Percentiles rank a stretch among this genome's conserved stretches.
Conservation (phyloP, 2,113 vertebrate genomes). For the Tautogolabrus adspersus region DNA sequence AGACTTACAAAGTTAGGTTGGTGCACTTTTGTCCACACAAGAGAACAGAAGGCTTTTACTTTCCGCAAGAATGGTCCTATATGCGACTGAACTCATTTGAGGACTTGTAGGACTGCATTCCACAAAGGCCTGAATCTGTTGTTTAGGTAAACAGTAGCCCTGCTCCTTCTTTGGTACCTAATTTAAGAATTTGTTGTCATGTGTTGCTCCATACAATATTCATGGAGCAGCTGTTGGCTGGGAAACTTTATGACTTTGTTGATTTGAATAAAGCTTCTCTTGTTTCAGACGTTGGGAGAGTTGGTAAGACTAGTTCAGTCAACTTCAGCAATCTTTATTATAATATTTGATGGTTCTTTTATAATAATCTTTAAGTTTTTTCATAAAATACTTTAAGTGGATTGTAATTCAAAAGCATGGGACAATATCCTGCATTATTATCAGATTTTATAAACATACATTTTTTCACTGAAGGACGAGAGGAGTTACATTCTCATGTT, state of each 20-base stretch:
- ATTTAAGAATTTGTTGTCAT: not conserved
- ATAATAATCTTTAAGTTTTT: not conserved
- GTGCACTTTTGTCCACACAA: constrained; percentile 15
- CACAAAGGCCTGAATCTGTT: not conserved
- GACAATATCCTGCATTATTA: not conserved
- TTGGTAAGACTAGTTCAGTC: not conserved
- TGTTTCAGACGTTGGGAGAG: constrained; percentile 7
- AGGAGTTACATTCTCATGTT: not conserved
- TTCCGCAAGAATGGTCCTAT: not conserved
- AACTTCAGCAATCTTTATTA: not conserved
- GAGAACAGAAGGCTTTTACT: constrained; percentile 23
- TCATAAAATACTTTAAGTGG: not conserved
- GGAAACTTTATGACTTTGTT: constrained; percentile 10
- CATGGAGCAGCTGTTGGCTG: constrained; percentile 9
- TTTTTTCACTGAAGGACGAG: not conserved
- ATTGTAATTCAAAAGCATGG: not conserved
- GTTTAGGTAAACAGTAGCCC: not conserved
- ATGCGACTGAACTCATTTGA: constrained; percentile 7
- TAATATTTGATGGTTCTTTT: not conserved
- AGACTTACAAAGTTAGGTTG: constrained; percentile 29
- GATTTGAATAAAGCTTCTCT: constrained; percentile 1
- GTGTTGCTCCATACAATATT: constrained; percentile 19
- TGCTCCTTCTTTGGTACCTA: not conserved
- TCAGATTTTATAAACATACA: constrained; percentile 1
- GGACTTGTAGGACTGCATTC: constrained; percentile 36